Evolutionary conservation across 2,888 invertebrate species (phyloP), one percentile per base, ranked within the genome.

Genomic region (Syritta pipiens): DNA sequence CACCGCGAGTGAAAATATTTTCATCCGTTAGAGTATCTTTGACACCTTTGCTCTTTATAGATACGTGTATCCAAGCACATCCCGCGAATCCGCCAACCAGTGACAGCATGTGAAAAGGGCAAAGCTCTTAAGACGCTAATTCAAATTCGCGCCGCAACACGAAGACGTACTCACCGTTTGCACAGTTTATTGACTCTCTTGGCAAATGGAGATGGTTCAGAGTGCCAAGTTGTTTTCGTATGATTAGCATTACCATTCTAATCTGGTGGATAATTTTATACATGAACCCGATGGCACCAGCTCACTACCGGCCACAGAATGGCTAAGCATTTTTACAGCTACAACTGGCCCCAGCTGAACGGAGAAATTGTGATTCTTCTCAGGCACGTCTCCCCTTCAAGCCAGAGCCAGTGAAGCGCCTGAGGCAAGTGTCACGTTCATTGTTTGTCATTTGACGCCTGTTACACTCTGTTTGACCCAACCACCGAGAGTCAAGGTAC

Each of bases 221-320:
- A 57, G 49, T 55, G 55, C 49, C 60, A 60, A 42, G 46, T 30
- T 65, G 48, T 63, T 60, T 77, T 59, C 71, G 46, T 51, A 44
- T 71, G 77, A 77, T 77, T 77, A 77, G 77, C 71, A 71, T 77
- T 65, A 40, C 76, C 53, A 77, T 72, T 72, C 77, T 77, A 71
- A 77, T 77, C 71, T 59, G 6, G 60, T 55, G 20, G 65, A 44
- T 53, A 24, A 28, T 24, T 53, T 59, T 9, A 20, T 49, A 55
- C 55, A 48, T 74, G 57, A 59, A 53, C 59, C 26, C 76, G 22
- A 59, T 53, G 53, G 48, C 46, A 71, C 51, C 48, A 30, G 28
- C 40, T 28, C 35, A 9, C n/a, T n/a, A n/a, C 40, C 48, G 55
- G 20, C 48, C 20, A 10, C 37, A 17, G 69, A 76, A 77, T 71